These are phyloP conservation scores for Hemicentrotus pulcherrimus DNA, from an alignment of 35 echinoderm and acorn worm species.

Conservation along the genomic window DNA sequence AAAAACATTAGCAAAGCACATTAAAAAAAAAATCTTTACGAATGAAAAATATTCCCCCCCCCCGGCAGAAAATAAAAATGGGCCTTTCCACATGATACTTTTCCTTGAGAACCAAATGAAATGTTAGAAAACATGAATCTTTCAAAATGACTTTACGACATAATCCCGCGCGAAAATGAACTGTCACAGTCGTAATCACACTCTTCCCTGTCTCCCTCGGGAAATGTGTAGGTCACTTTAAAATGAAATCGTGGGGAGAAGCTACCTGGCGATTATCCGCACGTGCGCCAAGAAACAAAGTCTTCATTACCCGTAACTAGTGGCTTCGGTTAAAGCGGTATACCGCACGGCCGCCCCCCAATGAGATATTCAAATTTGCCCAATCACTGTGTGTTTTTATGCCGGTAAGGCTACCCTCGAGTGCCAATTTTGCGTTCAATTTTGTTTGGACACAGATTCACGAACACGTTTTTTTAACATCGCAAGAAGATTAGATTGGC, in stretches of 20 bases:
- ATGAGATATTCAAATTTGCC: not conserved
- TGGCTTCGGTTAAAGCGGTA: not conserved
- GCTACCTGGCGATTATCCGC: not conserved
- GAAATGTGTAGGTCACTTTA: not conserved
- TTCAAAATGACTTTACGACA: not conserved
- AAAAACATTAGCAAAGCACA: too few relatives aligned
- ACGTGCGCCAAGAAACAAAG: not conserved
- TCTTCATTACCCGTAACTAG: not conserved
- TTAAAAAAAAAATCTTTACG: too few relatives aligned
- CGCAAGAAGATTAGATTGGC: not conserved
- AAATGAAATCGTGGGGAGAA: not conserved
- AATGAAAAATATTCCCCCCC: too few relatives aligned
- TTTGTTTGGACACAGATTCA: slow-evolving; percentile 12
- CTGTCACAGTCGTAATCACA: not conserved
- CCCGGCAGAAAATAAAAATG: not conserved
- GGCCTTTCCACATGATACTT: too few relatives aligned
- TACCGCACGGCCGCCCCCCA: not conserved
- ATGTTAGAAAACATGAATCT: not conserved
- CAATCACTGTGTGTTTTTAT: not conserved
- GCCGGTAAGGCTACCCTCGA: not conserved
- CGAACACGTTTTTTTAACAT: not conserved
- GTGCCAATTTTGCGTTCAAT: not conserved
- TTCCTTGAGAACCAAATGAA: not conserved
- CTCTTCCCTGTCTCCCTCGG: not conserved
- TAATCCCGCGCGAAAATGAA: not conserved